These are phyloP conservation scores for Myathropa florea DNA, from an alignment of 2,888 invertebrate genomes.

Conservation along the genomic window DNA sequence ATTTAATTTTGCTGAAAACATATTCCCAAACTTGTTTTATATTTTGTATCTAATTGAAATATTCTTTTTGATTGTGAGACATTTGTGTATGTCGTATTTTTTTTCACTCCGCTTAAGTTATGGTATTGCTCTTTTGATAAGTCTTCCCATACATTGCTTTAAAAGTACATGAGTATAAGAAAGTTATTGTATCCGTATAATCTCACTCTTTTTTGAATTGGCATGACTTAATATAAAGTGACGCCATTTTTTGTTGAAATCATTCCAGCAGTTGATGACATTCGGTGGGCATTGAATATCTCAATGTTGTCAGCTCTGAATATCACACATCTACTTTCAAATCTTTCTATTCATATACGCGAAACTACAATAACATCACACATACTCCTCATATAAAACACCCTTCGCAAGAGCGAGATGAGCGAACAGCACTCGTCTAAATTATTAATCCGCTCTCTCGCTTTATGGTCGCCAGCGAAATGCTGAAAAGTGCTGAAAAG, in stretches of 20 bases:
- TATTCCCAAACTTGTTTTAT: no score
- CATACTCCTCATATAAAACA: conserved; percentile 11
- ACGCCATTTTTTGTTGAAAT: neutral
- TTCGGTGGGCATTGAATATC: neutral
- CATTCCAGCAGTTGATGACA: neutral
- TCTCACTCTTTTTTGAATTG: neutral
- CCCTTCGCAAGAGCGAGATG: conserved; percentile 30
- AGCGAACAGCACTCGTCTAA: neutral
- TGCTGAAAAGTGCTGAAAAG: conserved; percentile 63
- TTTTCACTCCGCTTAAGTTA: no score
- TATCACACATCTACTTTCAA: conserved; percentile 4
- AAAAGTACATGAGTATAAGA: no score
- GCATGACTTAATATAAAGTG: conserved; percentile 15
- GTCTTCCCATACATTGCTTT: no score
- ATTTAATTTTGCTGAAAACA: no score
- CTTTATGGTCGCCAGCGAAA: conserved; percentile 44
- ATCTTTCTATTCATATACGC: neutral
- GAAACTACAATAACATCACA: conserved; percentile 44
- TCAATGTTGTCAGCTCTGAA: conserved; percentile 15
- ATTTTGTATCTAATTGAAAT: no score
- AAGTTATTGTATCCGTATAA: no score
- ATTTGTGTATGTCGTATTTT: no score
- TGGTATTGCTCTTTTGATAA: no score
- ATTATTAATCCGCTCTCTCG: conserved; percentile 51
- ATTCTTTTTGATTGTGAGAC: no score